These are phyloP conservation scores for Chymomyza caudatula DNA, from an alignment of 2,888 invertebrate genomes.

Conservation along the genomic window DNA sequence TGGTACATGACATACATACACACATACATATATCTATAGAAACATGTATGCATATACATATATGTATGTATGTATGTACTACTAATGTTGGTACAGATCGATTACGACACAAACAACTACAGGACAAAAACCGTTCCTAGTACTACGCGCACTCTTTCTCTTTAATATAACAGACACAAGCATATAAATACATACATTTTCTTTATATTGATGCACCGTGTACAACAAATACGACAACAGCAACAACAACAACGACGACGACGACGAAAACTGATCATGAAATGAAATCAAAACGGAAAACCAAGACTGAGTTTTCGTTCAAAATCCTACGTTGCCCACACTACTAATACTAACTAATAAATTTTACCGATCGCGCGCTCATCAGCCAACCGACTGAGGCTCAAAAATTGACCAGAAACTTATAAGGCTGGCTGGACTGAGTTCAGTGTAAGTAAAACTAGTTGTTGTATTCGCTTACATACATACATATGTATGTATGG, in stretches of 20 bases:
- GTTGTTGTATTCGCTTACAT: conserved; percentile 36
- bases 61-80: neutral
- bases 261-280: conserved; percentile 33
- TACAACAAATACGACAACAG: conserved; percentile 42
- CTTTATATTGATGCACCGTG: conserved; percentile 47
- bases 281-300: conserved; percentile 36
- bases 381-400: conserved; percentile 56
- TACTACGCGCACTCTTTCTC: no score
- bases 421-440: conserved; percentile 53
- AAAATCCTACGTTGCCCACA: conserved; percentile 66
- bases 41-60: conserved; percentile 1
- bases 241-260: conserved; percentile 45
- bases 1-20: conserved; percentile 3
- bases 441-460: conserved; percentile 50
- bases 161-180: no score
- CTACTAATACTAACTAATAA: no score
- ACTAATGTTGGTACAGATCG: neutral
- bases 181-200: neutral
- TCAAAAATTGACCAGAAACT: conserved; percentile 55
- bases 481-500: neutral
- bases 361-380: conserved; percentile 65
- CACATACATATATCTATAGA: neutral
- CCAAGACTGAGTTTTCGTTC: conserved; percentile 32
- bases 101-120: neutral
- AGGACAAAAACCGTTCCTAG: neutral